Base-by-base conservation (phyloP, 1,140 invertebrate species). In the Elymnias hypermnestra region DNA sequence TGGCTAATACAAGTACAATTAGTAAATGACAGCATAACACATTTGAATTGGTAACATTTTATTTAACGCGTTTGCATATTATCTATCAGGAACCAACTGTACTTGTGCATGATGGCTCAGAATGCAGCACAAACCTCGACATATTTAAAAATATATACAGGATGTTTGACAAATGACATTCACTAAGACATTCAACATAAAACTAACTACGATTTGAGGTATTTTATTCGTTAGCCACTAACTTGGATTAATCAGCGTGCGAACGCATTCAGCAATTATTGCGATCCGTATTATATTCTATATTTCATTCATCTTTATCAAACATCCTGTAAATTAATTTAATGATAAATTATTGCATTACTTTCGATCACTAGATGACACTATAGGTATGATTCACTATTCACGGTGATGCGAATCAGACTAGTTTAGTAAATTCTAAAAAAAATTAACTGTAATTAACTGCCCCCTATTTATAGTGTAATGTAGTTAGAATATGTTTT, bases 341-440 rank as follows among this genome's bases (percentile, higher is more conserved):
- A 41, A 23, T 62, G 62, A 63, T 51, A 62, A 63, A 66, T 63
- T 73, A 66, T 71, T 63, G 64, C 59, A 43, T 57, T 68, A 64
- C 44, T 25, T 60, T 68, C 31, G 31, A 51, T 63, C 38, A 50
- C 62, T 67, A 65, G 47, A 61, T 66, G 58, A 57, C 49, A 52
- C 47, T 55, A 57, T 50, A 56, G 47, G 36, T 57, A 72, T 72
- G 72, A 64, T 35, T 50, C 61, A 31, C 45, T 73, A 78, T 50
- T 56, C 64, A 57, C 64, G 50, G 65, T 73, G 74, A 75, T 63
- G 73, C 70, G 64, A 78, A 54, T 66, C 53, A 68, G 57, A 72
- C 72, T 83, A 79, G 63, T 51, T 70, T 78, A 78, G 60, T 74
- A 77, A 77, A 72, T 75, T 78, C 78, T 83, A 83, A 73, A 63